These are phyloP conservation scores for Oscheius sp. DNA, from an alignment of 2,888 invertebrate species.

Conservation along the genomic window DNA sequence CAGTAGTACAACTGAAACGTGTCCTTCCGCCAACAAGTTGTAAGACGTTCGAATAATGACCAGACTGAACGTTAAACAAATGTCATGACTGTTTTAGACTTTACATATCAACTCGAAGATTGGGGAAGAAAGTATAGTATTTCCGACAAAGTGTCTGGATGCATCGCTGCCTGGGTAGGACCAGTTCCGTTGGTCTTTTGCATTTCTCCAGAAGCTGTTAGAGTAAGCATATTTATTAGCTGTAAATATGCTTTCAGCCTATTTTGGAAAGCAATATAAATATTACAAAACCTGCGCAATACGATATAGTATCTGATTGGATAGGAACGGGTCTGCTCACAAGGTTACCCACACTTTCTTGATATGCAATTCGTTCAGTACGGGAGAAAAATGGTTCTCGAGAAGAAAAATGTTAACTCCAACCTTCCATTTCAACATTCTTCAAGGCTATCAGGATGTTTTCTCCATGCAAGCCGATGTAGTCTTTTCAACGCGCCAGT, in stretches of 20 bases:
- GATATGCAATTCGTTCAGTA: slow-evolving; percentile 64
- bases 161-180: slow-evolving; percentile 43
- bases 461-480: slow-evolving; percentile 27
- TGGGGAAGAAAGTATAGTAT: slow-evolving; percentile 13
- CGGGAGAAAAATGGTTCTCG: slow-evolving; percentile 73
- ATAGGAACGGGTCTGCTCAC: slow-evolving; percentile 73
- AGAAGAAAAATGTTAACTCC: slow-evolving; percentile 74
- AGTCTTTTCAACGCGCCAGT: too few relatives aligned
- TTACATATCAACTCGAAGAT: slow-evolving; percentile 20
- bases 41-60: background rate
- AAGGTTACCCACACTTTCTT: too few relatives aligned
- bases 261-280: slow-evolving; percentile 49
- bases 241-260: slow-evolving; percentile 28
- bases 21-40: too few relatives aligned
- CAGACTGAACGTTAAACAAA: too few relatives aligned
- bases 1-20: too few relatives aligned
- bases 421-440: slow-evolving; percentile 74
- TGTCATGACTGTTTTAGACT: slow-evolving; percentile 7
- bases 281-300: slow-evolving; percentile 71
- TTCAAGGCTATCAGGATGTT: slow-evolving; percentile 71
- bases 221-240: slow-evolving; percentile 25
- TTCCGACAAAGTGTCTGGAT: slow-evolving; percentile 20
- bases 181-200: slow-evolving; percentile 51
- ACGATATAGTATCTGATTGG: slow-evolving; percentile 72
- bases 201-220: slow-evolving; percentile 42